phyloP scores from a whole-genome alignment of 2,113 vertebrate species.

The Callocephalon fimbriatum region DNA sequence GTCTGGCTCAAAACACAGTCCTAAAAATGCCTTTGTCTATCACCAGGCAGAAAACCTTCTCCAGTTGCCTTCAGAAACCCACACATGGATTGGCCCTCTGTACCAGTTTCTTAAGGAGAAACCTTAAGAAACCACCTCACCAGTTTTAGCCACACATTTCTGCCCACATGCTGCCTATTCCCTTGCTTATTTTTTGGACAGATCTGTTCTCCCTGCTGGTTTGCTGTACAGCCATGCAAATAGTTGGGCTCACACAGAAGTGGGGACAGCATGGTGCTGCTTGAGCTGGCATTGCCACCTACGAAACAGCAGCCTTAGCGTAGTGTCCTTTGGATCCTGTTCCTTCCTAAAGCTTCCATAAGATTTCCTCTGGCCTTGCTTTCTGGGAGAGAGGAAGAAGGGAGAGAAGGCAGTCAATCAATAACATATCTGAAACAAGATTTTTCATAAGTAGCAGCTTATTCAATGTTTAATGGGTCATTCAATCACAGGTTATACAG shows the following conservation, averaged over 20 bases:
- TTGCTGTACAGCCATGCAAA: not conserved
- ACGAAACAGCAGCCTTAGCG: not conserved
- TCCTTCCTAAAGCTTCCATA: not conserved
- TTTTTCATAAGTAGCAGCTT: not conserved
- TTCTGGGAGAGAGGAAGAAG: not conserved
- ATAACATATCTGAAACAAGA: not conserved
- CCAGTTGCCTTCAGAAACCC: not conserved
- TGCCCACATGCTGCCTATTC: not conserved
- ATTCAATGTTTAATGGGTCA: not conserved
- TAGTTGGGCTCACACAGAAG: not conserved
- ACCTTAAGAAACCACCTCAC: not conserved
- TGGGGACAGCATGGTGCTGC: not conserved
- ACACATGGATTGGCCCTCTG: not conserved
- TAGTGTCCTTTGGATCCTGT: not conserved
- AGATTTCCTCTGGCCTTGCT: not conserved
- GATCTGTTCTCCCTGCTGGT: not conserved
- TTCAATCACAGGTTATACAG: not conserved
- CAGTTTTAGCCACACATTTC: not conserved
- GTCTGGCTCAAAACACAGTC: slow-evolving; percentile 5
- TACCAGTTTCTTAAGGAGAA: not conserved
- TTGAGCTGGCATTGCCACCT: not conserved
- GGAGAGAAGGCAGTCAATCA: not conserved
- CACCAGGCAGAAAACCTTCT: not conserved
- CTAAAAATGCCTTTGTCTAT: slow-evolving; percentile 39
- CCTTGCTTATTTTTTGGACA: not conserved